phyloP scores from a whole-genome alignment of 2,113 vertebrate genomes.

The Seriola rivoliana region DNA sequence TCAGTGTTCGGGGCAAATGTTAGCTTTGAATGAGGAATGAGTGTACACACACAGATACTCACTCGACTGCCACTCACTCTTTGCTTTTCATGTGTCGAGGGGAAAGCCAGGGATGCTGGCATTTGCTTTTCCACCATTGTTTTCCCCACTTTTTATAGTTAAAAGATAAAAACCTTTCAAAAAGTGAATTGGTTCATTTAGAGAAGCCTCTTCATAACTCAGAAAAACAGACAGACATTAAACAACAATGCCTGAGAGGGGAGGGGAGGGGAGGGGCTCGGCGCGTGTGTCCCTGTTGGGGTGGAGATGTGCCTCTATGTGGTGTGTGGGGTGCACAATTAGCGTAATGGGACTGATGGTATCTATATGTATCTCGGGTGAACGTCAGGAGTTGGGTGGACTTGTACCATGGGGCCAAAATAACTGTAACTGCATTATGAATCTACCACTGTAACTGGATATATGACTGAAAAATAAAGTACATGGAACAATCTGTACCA shows the following conservation, averaged over 20 bases:
- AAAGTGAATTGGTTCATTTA: slow-evolving; percentile 53
- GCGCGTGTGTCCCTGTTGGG: slow-evolving; percentile 35
- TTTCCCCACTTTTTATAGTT: slow-evolving; percentile 40
- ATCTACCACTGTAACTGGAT: slow-evolving; percentile 82
- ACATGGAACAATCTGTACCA: slow-evolving; percentile 73
- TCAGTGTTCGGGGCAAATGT: slow-evolving; percentile 79
- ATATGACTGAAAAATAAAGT: slow-evolving; percentile 82
- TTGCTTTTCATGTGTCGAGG: slow-evolving; percentile 68
- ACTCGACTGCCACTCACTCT: slow-evolving; percentile 77
- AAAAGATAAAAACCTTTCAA: slow-evolving; percentile 54
- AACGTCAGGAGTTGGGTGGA: slow-evolving; percentile 27
- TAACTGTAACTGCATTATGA: slow-evolving; percentile 82
- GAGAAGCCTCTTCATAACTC: slow-evolving; percentile 50
- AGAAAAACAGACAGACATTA: slow-evolving; percentile 30
- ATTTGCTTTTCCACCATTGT: slow-evolving; percentile 58
- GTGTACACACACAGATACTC: slow-evolving; percentile 80
- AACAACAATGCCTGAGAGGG: slow-evolving; percentile 33
- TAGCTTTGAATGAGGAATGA: slow-evolving; percentile 77
- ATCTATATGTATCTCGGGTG: slow-evolving; percentile 32
- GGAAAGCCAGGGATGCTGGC: slow-evolving; percentile 35
- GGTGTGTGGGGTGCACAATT: slow-evolving; percentile 48
- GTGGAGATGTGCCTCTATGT: slow-evolving; percentile 53
- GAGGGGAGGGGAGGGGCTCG: neutral
- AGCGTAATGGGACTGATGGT: slow-evolving; percentile 40
- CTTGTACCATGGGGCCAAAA: slow-evolving; percentile 63